Evolutionary conservation across 2,797 vertebrate species (phyloP), one percentile per base, ranked within the genome.

Genomic region (Myiotriccus ornatus): DNA sequence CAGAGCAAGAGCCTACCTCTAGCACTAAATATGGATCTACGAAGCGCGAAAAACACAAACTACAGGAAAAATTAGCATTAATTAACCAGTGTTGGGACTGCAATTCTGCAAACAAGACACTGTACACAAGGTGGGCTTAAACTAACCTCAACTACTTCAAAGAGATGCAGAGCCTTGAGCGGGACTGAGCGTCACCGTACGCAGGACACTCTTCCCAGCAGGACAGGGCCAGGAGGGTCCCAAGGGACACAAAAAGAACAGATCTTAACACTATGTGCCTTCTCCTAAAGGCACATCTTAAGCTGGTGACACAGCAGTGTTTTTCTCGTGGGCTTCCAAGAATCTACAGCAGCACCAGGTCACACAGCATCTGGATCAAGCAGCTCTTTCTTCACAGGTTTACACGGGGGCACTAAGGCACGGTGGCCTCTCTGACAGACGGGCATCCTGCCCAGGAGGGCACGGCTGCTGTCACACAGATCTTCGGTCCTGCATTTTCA

Each of bases 401-500:
- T 6, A 11, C 39, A 2, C 0, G 5, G 6, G 28, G 6, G 3
- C 13, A 22, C 52, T 7, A 9, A 25, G 18, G 52, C 0, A 10
- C 2, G 1, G 60, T 0, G 15, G 9, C 35, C 25, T 14, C 28
- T 20, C 0, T 3, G 34, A 14, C 22, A 44, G 39, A 4, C 0
- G 7, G 34, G 43, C 14, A 16, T 3, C 12, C 44, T 3, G 22
- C 44, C 3, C 25, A 32, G 57, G 6, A n/a, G 18, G 24, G 13
- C 64, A 3, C 2, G 28, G 41, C 3, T 25, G 55, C 3, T 0
- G 8, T 3, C 43, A 23, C 47, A 17, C 13, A 19, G 6, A 7
- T 1, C 34, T 13, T 7, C 34, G 3, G 20, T 2, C 17, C 37
- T 12, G 19, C 5, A 0, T 9, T 17, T n/a, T 6, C n/a, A 4